Evolutionary conservation across 92 coral and sea anemone species (phyloP).

Genomic region (Parazoanthus darwini): DNA sequence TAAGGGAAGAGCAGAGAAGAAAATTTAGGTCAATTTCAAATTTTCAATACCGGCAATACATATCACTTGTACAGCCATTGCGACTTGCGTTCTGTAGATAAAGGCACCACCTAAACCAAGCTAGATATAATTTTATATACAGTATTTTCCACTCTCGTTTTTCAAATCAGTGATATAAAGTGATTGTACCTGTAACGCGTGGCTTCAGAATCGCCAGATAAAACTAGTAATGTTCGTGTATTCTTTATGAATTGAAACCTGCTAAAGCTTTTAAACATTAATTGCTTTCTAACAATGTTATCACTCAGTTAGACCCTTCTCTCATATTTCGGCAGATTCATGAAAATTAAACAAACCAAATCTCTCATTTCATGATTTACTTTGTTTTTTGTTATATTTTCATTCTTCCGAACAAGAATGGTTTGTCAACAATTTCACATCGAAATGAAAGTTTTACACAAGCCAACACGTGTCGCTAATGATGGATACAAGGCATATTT

Average conservation of each 20-base stretch:
- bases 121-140: too few relatives aligned
- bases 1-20: too few relatives aligned
- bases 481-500: not conserved
- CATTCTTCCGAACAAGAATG: not conserved
- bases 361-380: not conserved
- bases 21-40: too few relatives aligned
- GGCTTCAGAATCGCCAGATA: not conserved
- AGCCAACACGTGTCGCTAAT: not conserved
- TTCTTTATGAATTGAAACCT: not conserved
- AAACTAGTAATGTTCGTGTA: not conserved
- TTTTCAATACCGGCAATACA: too few relatives aligned
- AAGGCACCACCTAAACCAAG: not conserved
- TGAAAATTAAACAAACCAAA: not conserved
- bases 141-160: not conserved
- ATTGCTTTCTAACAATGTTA: not conserved
- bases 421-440: not conserved
- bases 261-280: not conserved
- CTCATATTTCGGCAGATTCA: too few relatives aligned
- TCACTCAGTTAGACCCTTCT: not conserved
- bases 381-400: too few relatives aligned
- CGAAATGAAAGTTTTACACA: not conserved
- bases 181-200: not conserved
- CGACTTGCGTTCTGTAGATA: not conserved
- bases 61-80: too few relatives aligned
- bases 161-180: not conserved